Percentiles rank a stretch among this genome's conserved stretches.
phyloP scores from a whole-genome alignment of 2,797 vertebrate species.

The Atherinosoma microstoma region DNA sequence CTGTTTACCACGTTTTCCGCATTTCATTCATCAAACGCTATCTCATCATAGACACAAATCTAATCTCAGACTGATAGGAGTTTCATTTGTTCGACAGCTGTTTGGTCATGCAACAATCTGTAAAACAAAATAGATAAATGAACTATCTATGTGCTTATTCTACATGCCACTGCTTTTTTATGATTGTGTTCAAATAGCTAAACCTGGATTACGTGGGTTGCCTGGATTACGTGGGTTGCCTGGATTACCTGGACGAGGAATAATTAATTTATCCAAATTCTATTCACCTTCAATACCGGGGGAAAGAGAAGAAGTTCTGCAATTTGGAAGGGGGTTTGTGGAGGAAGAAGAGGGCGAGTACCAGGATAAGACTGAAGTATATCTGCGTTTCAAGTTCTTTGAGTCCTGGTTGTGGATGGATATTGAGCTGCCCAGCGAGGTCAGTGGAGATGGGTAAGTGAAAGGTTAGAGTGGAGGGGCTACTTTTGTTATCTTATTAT shows the following conservation, averaged over 20 bases:
- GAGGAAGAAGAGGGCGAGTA: conserved; percentile 64
- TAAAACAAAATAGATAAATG: no score
- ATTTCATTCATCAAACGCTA: no score
- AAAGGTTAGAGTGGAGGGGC: neutral
- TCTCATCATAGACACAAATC: no score
- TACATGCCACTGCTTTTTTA: neutral
- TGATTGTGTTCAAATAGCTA: conserved; percentile 13
- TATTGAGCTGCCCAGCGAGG: conserved; percentile 60
- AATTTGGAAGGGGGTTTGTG: conserved; percentile 16
- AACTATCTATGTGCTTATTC: neutral
- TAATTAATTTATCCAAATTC: neutral
- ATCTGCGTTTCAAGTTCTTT: conserved; percentile 76
- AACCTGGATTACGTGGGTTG: no score
- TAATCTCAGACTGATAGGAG: no score
- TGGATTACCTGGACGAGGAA: fast-evolving
- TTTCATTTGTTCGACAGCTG: no score
- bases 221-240: fast-evolving
- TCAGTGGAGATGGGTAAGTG: conserved; percentile 67
- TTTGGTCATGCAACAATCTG: no score
- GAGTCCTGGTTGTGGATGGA: conserved; percentile 85
- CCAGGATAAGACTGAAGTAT: conserved; percentile 60
- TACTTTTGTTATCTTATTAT: neutral
- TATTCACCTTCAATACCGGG: fast-evolving
- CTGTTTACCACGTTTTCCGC: no score
- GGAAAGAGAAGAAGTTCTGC: fast-evolving